Percentiles rank a stretch among this genome's conserved stretches.
Conservation (phyloP, 2,797 vertebrate species). For the Sebastes paucispinis region DNA sequence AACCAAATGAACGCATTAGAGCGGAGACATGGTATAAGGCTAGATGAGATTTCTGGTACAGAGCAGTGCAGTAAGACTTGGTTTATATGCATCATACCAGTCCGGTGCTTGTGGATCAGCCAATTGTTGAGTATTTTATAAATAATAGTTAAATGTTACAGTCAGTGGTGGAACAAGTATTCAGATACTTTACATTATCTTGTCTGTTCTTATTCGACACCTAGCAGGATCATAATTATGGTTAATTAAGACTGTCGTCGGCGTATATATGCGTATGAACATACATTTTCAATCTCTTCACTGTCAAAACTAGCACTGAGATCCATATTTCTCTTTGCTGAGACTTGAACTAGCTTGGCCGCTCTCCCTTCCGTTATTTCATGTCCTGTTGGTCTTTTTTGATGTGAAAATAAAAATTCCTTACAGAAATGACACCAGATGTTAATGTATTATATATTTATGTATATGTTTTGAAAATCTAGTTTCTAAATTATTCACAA, state of each 20-base stretch:
- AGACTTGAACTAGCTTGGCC: neutral
- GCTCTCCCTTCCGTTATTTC: neutral
- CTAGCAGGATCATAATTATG: neutral
- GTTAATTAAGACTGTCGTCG: neutral
- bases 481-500: too few species aligned
- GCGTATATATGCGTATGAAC: neutral
- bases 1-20: slow-evolving; percentile 8
- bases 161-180: neutral
- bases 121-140: neutral
- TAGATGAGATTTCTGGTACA: neutral
- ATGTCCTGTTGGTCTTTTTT: neutral
- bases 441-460: too few species aligned
- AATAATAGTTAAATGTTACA: neutral
- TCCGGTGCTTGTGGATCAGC: neutral
- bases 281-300: neutral
- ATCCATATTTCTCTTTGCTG: neutral
- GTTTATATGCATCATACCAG: neutral
- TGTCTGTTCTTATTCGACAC: neutral
- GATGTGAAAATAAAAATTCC: neutral
- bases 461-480: too few species aligned
- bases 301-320: neutral
- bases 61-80: neutral
- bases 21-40: neutral
- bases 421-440: too few species aligned
- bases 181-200: neutral